Base-by-base conservation (phyloP, 2,888 invertebrate genomes). In the Hyles lineata region DNA sequence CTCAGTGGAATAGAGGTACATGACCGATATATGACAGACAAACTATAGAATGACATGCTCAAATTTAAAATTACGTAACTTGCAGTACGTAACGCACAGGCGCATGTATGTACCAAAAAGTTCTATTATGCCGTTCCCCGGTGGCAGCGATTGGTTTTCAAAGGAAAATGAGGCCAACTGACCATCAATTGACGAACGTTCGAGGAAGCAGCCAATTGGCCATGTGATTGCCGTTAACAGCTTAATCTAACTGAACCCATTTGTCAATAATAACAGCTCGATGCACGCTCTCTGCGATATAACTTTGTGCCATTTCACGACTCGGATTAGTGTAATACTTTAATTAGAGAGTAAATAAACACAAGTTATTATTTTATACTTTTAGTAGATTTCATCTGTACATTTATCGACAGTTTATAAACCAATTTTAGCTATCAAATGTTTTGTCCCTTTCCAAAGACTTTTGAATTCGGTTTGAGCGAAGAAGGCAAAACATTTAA, bases 201-300 rank as follows among this genome's bases (percentile, higher is more conserved):
- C 72, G 74, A 83, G 86, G 86, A 86, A 80, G 83, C 80, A 73
- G 75, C 74, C 77, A 82, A 83, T 82, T 82, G 79, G 76, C 63
- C 63, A 73, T 71, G 61, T 70, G 78, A 77, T 80, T 78, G 79
- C 72, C 77, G 74, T 75, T 83, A 82, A 82, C 84, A 82, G 75
- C 79, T 77, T 79, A 77, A 82, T 83, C 61, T 67, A 67, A 59
- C 32, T 69, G 73, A 73, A 71, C 35, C 73, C 67, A 74, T 73
- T 73, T 73, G 73, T 73, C 62, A 62, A 70, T 70, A 61, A 63
- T 63, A 67, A 67, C 67, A 67, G 67, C 50, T 67, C 11, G 67
- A 21, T 23, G 67, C 50, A 23, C 50, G 67, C 50, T 15, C 67
- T 23, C 43, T 21, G 63, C 7, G 17, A 43, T 67, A 15, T 67